Percentiles rank a stretch among this genome's conserved stretches.
Conservation (phyloP, 1,140 invertebrate genomes). For the Ylistrum balloti region DNA sequence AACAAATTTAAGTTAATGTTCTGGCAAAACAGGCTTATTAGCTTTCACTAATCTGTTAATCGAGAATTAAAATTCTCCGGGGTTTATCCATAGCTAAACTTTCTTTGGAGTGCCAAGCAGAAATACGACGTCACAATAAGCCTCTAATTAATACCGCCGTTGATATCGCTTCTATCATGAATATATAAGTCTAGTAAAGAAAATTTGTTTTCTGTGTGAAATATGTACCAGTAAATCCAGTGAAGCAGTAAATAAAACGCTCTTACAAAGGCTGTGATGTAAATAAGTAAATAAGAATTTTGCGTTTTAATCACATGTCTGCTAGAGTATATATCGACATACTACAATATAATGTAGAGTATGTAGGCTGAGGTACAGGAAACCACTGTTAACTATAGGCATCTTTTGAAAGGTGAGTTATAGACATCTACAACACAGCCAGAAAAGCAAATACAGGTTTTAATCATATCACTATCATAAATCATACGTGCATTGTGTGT, state of each 20-base stretch:
- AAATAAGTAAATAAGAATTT: background rate
- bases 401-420: background rate
- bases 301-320: background rate
- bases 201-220: background rate
- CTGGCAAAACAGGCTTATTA: conserved; percentile 34
- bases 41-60: conserved; percentile 3
- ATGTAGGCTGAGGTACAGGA: background rate
- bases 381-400: background rate
- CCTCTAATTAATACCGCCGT: background rate
- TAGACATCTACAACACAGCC: background rate
- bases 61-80: background rate
- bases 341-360: background rate
- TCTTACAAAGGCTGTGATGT: background rate
- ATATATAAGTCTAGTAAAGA: background rate
- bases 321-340: background rate
- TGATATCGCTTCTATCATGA: background rate
- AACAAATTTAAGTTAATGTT: conserved; percentile 19
- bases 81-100: background rate
- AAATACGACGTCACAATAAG: background rate
- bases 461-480: conserved; percentile 36
- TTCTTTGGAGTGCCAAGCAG: background rate
- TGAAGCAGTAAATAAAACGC: background rate
- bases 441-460: conserved; percentile 18
- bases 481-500: conserved; percentile 13
- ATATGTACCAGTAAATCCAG: background rate